Evolutionary conservation across 2,797 vertebrate species (phyloP), one percentile per base, ranked within the genome.

Genomic region (Avahi laniger): DNA sequence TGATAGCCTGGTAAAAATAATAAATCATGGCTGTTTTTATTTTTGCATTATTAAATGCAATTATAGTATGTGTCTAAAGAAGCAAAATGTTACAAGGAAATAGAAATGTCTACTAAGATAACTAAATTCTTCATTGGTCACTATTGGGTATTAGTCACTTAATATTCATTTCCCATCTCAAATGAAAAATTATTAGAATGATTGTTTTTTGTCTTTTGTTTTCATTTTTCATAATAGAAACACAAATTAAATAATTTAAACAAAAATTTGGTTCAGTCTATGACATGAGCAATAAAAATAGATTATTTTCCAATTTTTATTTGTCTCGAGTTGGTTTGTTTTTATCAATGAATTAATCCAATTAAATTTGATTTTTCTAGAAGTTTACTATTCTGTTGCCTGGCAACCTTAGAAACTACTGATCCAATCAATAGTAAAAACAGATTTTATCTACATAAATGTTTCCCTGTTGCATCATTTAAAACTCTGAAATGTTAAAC

Each of bases 401-500:
- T 97, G 72, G 54, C 54, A 79, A 26, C 24, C 7, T 65, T 79
- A 75, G 30, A 86, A 85, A 91, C 13, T 82, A 41, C 18, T 79
- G 30, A 83, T 87, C 33, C 35, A 86, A 17, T 88, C 33, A 30
- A 46, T 26, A 80, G 35, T 75, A 91, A 79, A 96, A 67, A 43
- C 35, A 92, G 26, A 22, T 92, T 84, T 94, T 17, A 18, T 65
- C 76, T 84, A 33, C 1, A 46, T 24, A 96, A 52, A 69, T 90
- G 24, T 81, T 95, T 79, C 72, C 75, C 41, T 6, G 15, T 70
- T 92, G 52, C 33, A 61, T 93, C 48, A 61, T 80, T 85, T 76
- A 63, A 89, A 81, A 14, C 43, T 97, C 50, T 79, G 41, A 94
- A 93, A 87, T 92, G 18, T 89, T 94, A 87, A 91, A 57, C 61